Evolutionary conservation across 1,140 invertebrate species (phyloP).

Genomic region (Drosophila suzukii): DNA sequence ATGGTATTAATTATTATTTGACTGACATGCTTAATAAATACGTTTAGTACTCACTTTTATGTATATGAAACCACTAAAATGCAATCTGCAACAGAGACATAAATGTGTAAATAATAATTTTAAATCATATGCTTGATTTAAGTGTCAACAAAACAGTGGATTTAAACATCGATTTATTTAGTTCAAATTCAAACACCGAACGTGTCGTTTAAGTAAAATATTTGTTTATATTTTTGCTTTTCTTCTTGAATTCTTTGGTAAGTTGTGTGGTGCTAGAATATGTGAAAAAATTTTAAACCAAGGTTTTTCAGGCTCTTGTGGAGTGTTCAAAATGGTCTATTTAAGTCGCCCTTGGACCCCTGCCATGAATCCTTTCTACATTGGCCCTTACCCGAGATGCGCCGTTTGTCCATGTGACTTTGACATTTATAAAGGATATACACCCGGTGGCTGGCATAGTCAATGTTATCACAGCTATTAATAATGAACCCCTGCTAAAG

Average conservation of each 20-base stretch:
- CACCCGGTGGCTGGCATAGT: constrained; percentile 39
- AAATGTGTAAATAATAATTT: neutral
- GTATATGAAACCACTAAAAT: neutral
- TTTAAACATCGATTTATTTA: neutral
- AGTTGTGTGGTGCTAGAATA: neutral
- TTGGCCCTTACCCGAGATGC: constrained; percentile 48
- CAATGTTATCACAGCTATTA: constrained; percentile 15
- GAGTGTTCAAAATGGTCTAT: constrained; percentile 29
- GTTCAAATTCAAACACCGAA: neutral
- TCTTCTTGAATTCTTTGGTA: constrained; percentile 2
- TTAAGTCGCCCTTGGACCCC: neutral
- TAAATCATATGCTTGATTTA: neutral
- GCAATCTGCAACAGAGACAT: too few relatives aligned
- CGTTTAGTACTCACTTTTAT: neutral
- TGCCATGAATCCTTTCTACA: constrained; percentile 56
- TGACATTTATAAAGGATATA: constrained; percentile 48
- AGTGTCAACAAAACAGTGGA: neutral
- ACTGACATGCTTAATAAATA: too few relatives aligned
- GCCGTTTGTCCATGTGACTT: constrained; percentile 37
- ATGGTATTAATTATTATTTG: too few relatives aligned
- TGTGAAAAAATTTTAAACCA: neutral
- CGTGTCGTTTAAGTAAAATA: neutral
- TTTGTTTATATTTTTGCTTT: neutral
- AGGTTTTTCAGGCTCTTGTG: neutral
- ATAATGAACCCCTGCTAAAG: neutral